Conservation (phyloP, 2,797 vertebrate genomes). For the Poecilia gillii region DNA sequence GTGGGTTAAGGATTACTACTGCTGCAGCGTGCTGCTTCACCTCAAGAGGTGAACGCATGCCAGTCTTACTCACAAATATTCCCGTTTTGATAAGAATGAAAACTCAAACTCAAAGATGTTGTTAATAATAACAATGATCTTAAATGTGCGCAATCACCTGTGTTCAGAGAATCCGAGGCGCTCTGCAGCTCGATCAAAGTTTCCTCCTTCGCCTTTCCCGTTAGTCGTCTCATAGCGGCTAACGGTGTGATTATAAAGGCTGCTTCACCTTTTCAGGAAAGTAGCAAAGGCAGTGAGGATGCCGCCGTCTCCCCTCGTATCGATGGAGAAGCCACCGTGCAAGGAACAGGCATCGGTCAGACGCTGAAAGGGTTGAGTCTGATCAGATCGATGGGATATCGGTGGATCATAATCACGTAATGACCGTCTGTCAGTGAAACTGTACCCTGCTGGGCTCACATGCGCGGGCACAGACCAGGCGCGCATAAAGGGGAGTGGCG, state of each 20-base stretch:
- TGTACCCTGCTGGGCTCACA: conserved; percentile 23
- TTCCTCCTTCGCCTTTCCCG: conserved; percentile 78
- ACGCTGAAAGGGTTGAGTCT: neutral
- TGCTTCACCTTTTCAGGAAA: conserved; percentile 38
- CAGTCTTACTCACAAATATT: neutral
- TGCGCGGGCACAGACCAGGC: conserved; percentile 18
- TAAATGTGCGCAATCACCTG: conserved; percentile 61
- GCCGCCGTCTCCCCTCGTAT: conserved; percentile 9
- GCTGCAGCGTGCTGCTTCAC: neutral
- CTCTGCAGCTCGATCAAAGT: conserved; percentile 82
- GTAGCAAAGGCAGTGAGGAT: conserved; percentile 9
- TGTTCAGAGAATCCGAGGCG: conserved; percentile 64
- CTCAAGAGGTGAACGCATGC: neutral
- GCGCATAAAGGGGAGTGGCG: conserved; percentile 66
- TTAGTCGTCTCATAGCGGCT: conserved; percentile 79
- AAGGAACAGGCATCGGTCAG: neutral
- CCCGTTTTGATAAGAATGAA: neutral
- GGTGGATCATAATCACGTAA: conserved; percentile 14
- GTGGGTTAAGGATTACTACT: neutral
- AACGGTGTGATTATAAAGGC: conserved; percentile 13
- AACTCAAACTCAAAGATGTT: neutral
- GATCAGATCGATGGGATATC: neutral
- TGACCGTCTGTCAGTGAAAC: conserved; percentile 3
- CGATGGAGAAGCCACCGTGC: conserved; percentile 13
- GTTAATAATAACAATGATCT: neutral